Conservation (phyloP, 1,140 invertebrate genomes). For the Drosophila carrolli region DNA sequence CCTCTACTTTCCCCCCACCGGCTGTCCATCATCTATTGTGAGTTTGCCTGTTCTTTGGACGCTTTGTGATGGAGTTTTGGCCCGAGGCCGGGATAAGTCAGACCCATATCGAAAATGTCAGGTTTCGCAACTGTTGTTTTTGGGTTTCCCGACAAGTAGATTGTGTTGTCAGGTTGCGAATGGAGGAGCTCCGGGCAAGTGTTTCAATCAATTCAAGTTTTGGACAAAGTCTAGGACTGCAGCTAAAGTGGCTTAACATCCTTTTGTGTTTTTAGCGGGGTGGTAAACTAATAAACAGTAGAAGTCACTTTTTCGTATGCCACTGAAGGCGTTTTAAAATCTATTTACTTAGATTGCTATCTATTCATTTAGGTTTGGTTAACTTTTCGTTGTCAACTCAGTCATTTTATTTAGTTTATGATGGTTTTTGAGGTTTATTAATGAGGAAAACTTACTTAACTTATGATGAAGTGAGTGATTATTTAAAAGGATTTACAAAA, state of each 20-base stretch:
- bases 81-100: slow-evolving; percentile 28
- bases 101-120: slow-evolving; percentile 77
- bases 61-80: slow-evolving; percentile 13
- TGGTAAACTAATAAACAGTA: background rate
- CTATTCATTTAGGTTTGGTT: background rate
- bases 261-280: slow-evolving; percentile 9
- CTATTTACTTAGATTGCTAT: no score
- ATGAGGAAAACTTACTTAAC: no score
- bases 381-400: background rate
- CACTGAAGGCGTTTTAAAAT: background rate
- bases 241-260: slow-evolving; percentile 25
- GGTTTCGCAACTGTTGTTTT: slow-evolving; percentile 19
- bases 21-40: slow-evolving; percentile 35
- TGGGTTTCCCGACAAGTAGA: slow-evolving; percentile 7
- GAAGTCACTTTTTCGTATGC: background rate
- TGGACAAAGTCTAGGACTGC: slow-evolving; percentile 14
- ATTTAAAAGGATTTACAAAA: no score
- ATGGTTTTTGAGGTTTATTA: no score
- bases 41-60: slow-evolving; percentile 33
- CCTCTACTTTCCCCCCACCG: slow-evolving; percentile 1
- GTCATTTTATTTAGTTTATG: no score
- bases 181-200: slow-evolving; percentile 29
- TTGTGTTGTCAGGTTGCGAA: slow-evolving; percentile 18
- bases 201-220: slow-evolving; percentile 40
- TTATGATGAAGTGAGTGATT: no score